Percentiles rank a stretch among this genome's conserved stretches.
Evolutionary conservation across 2,113 vertebrate species (phyloP).

Genomic region (Zootoca vivipara): DNA sequence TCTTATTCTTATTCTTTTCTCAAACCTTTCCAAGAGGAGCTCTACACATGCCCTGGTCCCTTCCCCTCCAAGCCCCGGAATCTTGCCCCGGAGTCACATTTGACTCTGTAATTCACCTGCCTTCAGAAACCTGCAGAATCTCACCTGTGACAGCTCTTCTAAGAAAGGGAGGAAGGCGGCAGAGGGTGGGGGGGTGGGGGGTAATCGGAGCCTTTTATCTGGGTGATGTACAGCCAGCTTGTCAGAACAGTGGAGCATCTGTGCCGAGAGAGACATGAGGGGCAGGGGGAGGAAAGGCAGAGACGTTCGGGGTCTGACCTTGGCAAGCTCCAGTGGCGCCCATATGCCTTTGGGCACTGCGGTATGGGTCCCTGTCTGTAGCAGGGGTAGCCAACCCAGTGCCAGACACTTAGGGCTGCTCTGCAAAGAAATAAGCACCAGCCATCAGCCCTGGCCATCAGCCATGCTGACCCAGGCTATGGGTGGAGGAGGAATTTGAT

Average conservation of each 20-base stretch:
- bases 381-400: not conserved
- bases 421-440: too few relatives aligned
- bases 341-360: too few relatives aligned
- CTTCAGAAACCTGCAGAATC: slow-evolving; percentile 58
- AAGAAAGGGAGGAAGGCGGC: slow-evolving; percentile 30
- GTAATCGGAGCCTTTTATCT: slow-evolving; percentile 60
- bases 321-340: slow-evolving; percentile 18
- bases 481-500: too few relatives aligned
- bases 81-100: slow-evolving; percentile 52
- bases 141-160: slow-evolving; percentile 67
- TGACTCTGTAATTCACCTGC: slow-evolving; percentile 61
- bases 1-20: too few relatives aligned
- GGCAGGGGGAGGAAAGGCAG: slow-evolving; percentile 12
- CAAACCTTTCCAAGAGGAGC: slow-evolving; percentile 28
- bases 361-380: not conserved
- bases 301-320: slow-evolving; percentile 46
- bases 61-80: not conserved
- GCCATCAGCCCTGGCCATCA: too few relatives aligned
- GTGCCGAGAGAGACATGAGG: slow-evolving; percentile 47
- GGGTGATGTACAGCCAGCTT: slow-evolving; percentile 65
- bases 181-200: too few relatives aligned
- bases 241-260: slow-evolving; percentile 33
- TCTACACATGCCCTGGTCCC: slow-evolving; percentile 15
- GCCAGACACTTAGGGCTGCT: too few relatives aligned
- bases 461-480: too few relatives aligned